A percentile compares a stretch with the other conserved stretches of the same genome.
These are phyloP conservation scores for Dryobates pubescens DNA, from an alignment of 2,797 vertebrate genomes.

Conservation along the genomic window DNA sequence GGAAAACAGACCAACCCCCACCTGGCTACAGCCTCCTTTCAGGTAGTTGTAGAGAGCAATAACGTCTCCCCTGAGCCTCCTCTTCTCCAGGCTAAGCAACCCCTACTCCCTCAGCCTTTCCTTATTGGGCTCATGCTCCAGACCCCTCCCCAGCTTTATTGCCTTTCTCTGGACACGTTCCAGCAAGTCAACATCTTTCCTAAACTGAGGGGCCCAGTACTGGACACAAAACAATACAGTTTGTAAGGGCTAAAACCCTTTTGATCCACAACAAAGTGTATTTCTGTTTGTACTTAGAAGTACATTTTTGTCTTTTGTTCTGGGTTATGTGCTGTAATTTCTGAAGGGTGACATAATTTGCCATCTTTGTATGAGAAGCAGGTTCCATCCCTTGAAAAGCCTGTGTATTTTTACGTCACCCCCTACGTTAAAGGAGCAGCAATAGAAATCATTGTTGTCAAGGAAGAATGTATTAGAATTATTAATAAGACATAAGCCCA, in stretches of 20 bases:
- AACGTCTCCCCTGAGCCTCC: too few species aligned
- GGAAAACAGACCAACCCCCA: too few species aligned
- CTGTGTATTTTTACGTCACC: conserved; percentile 10
- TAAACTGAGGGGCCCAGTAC: too few species aligned
- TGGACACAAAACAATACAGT: background rate
- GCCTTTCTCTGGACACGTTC: too few species aligned
- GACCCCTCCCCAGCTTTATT: too few species aligned
- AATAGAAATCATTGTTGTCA: conserved; percentile 58
- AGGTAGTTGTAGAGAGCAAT: too few species aligned
- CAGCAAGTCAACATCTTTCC: too few species aligned
- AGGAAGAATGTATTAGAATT: conserved; percentile 68
- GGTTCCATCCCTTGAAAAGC: background rate
- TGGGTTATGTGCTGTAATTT: background rate
- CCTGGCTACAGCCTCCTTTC: too few species aligned
- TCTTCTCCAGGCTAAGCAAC: too few species aligned
- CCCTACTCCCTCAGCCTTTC: too few species aligned
- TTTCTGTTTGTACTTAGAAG: background rate
- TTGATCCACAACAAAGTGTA: background rate
- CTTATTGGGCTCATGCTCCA: too few species aligned
- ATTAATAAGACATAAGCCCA: conserved; percentile 69
- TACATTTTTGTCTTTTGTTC: background rate
- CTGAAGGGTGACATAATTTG: background rate
- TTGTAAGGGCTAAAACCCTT: background rate
- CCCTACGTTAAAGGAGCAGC: conserved; percentile 13
- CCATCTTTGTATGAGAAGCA: background rate